Base-by-base conservation (phyloP, 1,140 invertebrate species). In the Leptinotarsa lineolata region DNA sequence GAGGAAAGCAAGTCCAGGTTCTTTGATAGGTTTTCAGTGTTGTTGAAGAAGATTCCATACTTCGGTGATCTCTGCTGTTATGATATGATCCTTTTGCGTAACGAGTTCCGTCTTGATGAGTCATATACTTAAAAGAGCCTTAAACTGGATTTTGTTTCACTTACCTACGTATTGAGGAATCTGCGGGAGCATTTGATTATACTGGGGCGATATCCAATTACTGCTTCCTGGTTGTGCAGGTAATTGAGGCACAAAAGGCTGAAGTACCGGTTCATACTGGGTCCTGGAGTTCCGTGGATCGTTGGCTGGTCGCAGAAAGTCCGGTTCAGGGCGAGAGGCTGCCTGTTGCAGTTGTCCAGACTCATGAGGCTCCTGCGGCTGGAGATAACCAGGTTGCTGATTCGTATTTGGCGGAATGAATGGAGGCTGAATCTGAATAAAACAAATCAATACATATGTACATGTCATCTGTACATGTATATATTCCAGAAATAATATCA, bases 161-260 rank as follows among this genome's bases (percentile, higher is more conserved):
- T 74, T 73, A 82, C 81, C 81, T 77, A 72, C 73, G 68, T 81
- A 81, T 54, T 78, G 79, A 54, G 73, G 72, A 16, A 80, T 20
- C 70, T 76, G 77, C 22, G 74, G 79, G 63, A 72, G 68, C 73
- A 82, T 77, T 63, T 82, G 81, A 72, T 75, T 80, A 3, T 75
- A 20, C 44, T 81, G 79, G 22, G 77, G 77, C 11, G 78, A 66
- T 15, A 77, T 77, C 81, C 82, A 82, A 68, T 20, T 24, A 60
- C 24, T 73, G 76, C 16, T 45, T 39, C 30, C 30, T 39, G 30
- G 30, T 39, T 39, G 30, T 11, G 30, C 21, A 70, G 69, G 54
- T 64, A 68, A 45, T 39, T 75, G 76, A 24, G 75, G 71, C 67
- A 76, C 61, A 22, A 76, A 79, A 20, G 72, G 74, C 22, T 77